These are phyloP conservation scores for Neomorphus geoffroyi DNA, from an alignment of 2,797 vertebrate species.

Conservation along the genomic window DNA sequence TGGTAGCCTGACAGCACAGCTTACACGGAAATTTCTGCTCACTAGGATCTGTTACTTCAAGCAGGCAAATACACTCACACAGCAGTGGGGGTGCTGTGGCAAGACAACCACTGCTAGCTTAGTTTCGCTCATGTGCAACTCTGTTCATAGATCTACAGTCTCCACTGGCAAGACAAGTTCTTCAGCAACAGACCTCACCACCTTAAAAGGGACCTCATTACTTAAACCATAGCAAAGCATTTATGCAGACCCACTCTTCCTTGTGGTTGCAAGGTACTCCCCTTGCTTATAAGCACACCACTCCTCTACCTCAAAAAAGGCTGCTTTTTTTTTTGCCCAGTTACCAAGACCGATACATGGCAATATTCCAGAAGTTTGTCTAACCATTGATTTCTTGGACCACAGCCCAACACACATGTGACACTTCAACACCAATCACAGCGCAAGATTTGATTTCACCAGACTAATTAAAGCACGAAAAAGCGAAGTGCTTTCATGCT, in stretches of 20 bases:
- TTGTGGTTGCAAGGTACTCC: not conserved
- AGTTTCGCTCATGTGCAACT: not conserved
- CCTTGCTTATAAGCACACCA: not conserved
- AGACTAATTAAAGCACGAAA: not conserved
- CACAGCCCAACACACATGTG: not conserved
- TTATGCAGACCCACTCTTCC: not conserved
- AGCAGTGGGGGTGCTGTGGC: not conserved
- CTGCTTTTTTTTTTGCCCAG: not conserved
- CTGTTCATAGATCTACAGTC: not conserved
- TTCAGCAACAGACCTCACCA: not conserved
- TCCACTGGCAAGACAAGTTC: conserved; percentile 13
- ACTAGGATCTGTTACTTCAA: not conserved
- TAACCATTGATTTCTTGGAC: not conserved
- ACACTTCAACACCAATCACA: not conserved
- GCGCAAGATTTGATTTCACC: not conserved
- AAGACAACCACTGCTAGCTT: not conserved
- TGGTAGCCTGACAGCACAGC: not conserved
- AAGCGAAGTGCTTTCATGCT: not conserved
- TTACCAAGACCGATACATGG: not conserved
- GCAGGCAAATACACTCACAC: not conserved
- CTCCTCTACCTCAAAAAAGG: not conserved
- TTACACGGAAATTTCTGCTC: not conserved
- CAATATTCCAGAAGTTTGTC: not conserved
- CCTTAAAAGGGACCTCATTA: not conserved
- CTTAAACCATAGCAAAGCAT: not conserved